Percentiles rank a stretch among this genome's conserved stretches.
Conservation (phyloP, 2,797 vertebrate species). For the Phoebastria nigripes region DNA sequence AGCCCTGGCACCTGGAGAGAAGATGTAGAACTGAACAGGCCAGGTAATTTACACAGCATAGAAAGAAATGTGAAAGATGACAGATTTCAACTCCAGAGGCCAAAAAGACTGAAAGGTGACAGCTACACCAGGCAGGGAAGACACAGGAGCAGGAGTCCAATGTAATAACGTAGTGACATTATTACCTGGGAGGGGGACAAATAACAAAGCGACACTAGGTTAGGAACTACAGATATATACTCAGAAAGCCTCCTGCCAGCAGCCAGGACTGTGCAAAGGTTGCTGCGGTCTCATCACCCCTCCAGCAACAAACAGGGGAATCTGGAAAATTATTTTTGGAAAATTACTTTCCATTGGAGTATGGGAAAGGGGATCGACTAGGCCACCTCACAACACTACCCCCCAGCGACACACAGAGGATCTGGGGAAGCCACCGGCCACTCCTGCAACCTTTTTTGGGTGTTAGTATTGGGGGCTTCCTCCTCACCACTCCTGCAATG, state of each 20-base stretch:
- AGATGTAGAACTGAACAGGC: neutral
- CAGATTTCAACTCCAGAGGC: neutral
- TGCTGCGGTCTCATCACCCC: rapidly evolving
- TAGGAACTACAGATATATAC: neutral
- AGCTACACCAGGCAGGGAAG: neutral
- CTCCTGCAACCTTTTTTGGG: neutral
- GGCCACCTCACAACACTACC: neutral
- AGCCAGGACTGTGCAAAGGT: neutral
- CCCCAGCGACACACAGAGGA: neutral
- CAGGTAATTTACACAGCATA: neutral
- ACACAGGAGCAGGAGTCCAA: neutral
- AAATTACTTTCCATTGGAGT: rapidly evolving
- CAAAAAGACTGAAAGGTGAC: neutral
- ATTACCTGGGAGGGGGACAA: neutral
- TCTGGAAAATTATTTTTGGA: neutral
- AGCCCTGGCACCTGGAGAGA: conserved; percentile 88
- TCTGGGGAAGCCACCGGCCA: neutral
- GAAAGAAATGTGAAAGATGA: rapidly evolving
- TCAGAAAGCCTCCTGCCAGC: neutral
- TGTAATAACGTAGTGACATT: rapidly evolving
- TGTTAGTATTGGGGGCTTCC: neutral
- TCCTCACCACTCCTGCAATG: conserved; percentile 80
- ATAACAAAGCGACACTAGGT: neutral
- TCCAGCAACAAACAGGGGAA: neutral
- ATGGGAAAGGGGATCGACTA: rapidly evolving